A percentile compares a stretch with the other conserved stretches of the same genome.
Evolutionary conservation across 2,113 vertebrate genomes (phyloP).

Genomic region (Bubo bubo): DNA sequence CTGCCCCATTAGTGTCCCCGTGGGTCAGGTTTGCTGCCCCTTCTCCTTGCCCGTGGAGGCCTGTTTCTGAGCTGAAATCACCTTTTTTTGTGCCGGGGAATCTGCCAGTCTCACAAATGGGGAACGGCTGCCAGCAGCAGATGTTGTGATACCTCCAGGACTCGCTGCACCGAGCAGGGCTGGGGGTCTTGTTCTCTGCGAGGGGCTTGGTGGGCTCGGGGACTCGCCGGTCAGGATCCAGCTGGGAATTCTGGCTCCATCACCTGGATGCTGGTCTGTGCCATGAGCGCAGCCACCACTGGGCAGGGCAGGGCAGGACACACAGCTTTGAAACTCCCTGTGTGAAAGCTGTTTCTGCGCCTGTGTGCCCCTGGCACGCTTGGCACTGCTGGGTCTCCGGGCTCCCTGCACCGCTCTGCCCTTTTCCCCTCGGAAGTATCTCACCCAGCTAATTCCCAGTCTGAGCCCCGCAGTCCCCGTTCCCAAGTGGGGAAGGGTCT

Average conservation of each 20-base stretch:
- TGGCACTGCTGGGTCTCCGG: background rate
- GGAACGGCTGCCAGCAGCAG: background rate
- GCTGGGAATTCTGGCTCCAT: background rate
- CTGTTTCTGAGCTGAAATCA: background rate
- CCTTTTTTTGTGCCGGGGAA: background rate
- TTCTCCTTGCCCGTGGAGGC: background rate
- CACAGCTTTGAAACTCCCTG: accelerated
- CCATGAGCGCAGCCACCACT: no score
- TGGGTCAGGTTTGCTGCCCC: background rate
- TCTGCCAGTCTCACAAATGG: background rate
- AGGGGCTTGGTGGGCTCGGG: background rate
- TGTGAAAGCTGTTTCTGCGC: no score
- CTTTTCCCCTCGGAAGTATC: accelerated
- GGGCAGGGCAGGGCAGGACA: background rate
- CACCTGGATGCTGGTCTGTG: background rate
- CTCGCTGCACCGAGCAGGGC: background rate
- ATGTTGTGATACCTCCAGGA: background rate
- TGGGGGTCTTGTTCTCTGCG: background rate
- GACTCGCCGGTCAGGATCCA: accelerated
- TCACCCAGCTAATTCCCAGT: background rate
- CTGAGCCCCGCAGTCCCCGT: background rate
- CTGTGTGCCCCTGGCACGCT: accelerated
- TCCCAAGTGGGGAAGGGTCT: background rate
- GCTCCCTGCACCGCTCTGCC: background rate
- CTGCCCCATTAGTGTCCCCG: accelerated